phyloP scores from a whole-genome alignment of 2,113 vertebrate species.

The Chiloscyllium plagiosum region DNA sequence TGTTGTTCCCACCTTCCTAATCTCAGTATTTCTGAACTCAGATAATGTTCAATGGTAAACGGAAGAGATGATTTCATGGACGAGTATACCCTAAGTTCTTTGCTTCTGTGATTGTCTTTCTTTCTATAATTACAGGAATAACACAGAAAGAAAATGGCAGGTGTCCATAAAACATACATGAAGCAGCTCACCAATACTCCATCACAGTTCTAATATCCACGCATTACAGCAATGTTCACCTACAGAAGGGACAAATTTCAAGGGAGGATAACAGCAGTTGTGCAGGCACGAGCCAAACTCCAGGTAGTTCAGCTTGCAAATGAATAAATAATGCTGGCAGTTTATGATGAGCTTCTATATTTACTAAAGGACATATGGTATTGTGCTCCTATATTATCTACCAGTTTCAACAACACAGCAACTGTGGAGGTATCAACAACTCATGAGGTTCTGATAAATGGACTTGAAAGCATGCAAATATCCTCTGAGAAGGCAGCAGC shows the following conservation, averaged over 20 bases:
- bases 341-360: background rate
- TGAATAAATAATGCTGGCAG: background rate
- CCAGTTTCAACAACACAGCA: background rate
- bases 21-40: background rate
- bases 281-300: no score
- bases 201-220: background rate
- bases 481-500: background rate
- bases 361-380: background rate
- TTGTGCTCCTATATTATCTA: background rate
- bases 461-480: background rate
- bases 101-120: background rate
- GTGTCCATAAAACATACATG: background rate
- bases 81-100: background rate
- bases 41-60: background rate
- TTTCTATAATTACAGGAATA: background rate
- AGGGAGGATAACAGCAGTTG: background rate
- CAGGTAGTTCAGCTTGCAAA: background rate
- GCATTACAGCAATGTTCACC: background rate
- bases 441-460: background rate
- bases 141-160: background rate
- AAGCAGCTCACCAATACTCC: background rate
- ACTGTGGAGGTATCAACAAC: background rate
- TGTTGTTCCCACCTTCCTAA: background rate
- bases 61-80: background rate
- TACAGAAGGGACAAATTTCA: background rate